Percentiles rank a stretch among this genome's conserved stretches.
Conservation (phyloP, 2,797 vertebrate genomes). For the Myotis findleyi region DNA sequence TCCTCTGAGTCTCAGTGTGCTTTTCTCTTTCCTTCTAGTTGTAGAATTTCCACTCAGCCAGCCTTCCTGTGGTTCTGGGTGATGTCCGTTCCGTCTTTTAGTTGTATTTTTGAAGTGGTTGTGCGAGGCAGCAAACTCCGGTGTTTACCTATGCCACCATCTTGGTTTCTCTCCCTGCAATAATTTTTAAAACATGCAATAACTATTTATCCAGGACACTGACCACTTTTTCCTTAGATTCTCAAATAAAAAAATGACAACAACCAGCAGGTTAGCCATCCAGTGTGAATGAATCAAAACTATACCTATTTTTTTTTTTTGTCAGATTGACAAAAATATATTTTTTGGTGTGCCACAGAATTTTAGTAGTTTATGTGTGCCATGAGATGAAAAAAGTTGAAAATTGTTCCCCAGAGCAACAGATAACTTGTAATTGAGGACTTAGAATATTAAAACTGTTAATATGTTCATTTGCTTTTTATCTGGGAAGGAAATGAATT, state of each 20-base stretch:
- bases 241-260: not conserved
- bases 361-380: not conserved
- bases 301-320: not conserved
- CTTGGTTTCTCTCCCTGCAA: not conserved
- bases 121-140: too few species aligned
- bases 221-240: not conserved
- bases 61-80: too few species aligned
- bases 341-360: not conserved
- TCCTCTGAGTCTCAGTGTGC: too few species aligned
- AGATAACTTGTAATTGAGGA: not conserved
- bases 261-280: not conserved
- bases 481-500: conserved; percentile 9
- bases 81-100: too few species aligned
- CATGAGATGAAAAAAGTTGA: not conserved
- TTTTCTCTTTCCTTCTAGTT: too few species aligned
- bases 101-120: too few species aligned
- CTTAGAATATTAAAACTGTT: conserved; percentile 41
- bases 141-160: too few species aligned
- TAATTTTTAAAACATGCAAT: not conserved
- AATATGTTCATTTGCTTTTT: not conserved
- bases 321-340: not conserved
- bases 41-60: too few species aligned
- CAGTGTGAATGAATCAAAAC: not conserved
- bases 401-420: not conserved
- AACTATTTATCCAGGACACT: not conserved